phyloP scores from a whole-genome alignment of 2,797 vertebrate species.

The Cottoperca gobio region DNA sequence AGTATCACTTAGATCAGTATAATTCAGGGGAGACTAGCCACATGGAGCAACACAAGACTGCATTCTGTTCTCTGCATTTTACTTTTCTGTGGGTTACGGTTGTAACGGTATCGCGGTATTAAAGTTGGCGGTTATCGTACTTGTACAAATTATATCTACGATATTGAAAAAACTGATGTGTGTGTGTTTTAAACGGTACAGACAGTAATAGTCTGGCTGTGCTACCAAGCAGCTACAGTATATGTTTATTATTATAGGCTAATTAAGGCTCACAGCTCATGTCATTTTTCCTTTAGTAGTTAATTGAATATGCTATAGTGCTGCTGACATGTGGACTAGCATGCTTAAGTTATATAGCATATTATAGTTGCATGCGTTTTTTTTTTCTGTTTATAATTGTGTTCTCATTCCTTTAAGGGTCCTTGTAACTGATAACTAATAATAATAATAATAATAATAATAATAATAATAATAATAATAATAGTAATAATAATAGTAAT shows the following conservation, averaged over 20 bases:
- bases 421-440: not conserved
- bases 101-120: too few relatives aligned
- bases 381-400: not conserved
- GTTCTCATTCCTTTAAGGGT: not conserved
- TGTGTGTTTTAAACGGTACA: too few relatives aligned
- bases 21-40: conserved; percentile 51
- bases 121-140: too few relatives aligned
- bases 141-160: too few relatives aligned
- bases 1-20: conserved; percentile 60
- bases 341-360: not conserved
- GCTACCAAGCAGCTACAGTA: too few relatives aligned
- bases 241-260: not conserved
- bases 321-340: not conserved
- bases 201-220: too few relatives aligned
- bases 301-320: not conserved
- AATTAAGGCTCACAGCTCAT: not conserved
- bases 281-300: not conserved
- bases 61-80: conserved; percentile 28
- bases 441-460: too few relatives aligned
- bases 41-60: conserved; percentile 41
- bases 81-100: conserved; percentile 6
- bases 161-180: too few relatives aligned
- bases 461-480: too few relatives aligned
- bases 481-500: too few relatives aligned
- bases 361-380: too few relatives aligned